These are phyloP conservation scores for Bothrops jararaca DNA, from an alignment of 2,113 vertebrate species.

Conservation along the genomic window DNA sequence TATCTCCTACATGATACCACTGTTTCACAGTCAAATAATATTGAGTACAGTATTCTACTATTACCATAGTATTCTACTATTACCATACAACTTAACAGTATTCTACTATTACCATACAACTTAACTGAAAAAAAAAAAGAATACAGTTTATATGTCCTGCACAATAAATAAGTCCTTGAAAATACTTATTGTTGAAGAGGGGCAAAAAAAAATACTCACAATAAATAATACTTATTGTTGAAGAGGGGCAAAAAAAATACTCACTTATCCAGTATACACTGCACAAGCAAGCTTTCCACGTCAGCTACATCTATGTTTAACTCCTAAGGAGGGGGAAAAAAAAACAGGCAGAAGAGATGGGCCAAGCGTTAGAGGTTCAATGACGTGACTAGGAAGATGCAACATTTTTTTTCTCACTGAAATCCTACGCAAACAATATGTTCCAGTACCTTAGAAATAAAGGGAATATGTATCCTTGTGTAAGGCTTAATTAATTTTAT, in stretches of 20 bases:
- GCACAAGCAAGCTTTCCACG: slow-evolving; percentile 98
- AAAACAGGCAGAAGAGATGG: not conserved
- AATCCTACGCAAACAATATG: not conserved
- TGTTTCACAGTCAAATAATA: slow-evolving; percentile 1
- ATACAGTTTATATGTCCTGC: slow-evolving; percentile 16
- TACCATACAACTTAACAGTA: not conserved
- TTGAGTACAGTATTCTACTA: not conserved
- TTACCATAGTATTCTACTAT: not conserved
- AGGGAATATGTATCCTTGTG: slow-evolving; percentile 99
- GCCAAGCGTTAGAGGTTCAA: not conserved
- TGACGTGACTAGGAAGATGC: not conserved
- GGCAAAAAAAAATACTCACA: not conserved
- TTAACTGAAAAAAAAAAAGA: not conserved
- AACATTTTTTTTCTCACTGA: not conserved
- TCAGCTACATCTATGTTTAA: slow-evolving; percentile 99
- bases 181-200: slow-evolving; percentile 16
- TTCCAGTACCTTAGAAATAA: slow-evolving; percentile 95
- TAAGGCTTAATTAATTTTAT: slow-evolving; percentile 99
- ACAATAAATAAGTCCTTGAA: slow-evolving; percentile 19
- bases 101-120: slow-evolving; percentile 2
- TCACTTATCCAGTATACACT: slow-evolving; percentile 99
- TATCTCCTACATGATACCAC: not conserved
- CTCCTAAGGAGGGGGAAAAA: slow-evolving; percentile 75
- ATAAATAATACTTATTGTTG: not conserved
- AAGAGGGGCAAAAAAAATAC: slow-evolving; percentile 59